phyloP scores from a whole-genome alignment of 2,797 vertebrate species.

The Chelon auratus region DNA sequence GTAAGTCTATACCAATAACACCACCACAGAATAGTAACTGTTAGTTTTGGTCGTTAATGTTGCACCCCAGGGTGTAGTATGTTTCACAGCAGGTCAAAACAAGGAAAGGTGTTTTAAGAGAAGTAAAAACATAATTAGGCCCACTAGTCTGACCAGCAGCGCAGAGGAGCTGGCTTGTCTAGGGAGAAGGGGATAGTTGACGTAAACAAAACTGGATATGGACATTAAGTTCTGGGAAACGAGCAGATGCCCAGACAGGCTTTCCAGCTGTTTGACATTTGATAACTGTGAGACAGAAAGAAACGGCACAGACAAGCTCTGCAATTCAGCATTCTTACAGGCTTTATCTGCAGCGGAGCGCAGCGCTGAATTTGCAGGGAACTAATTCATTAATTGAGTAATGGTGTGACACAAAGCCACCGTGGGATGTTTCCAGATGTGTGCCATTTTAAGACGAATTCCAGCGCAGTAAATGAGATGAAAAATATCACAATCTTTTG shows the following conservation, averaged over 20 bases:
- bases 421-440: conserved; percentile 45
- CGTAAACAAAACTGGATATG: conserved; percentile 67
- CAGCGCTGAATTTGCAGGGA: conserved; percentile 9
- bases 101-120: conserved; percentile 36
- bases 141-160: conserved; percentile 39
- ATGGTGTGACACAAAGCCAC: conserved; percentile 27
- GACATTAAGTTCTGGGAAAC: conserved; percentile 66
- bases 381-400: conserved; percentile 1
- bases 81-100: neutral
- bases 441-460: too few species aligned
- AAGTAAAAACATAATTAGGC: conserved; percentile 44
- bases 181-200: conserved; percentile 57
- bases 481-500: neutral
- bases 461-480: neutral
- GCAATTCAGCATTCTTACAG: conserved; percentile 25
- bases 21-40: neutral
- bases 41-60: neutral
- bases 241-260: conserved; percentile 64
- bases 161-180: conserved; percentile 26
- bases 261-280: conserved; percentile 79
- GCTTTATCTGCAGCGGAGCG: conserved; percentile 28
- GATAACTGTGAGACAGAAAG: conserved; percentile 74
- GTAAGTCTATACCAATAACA: neutral
- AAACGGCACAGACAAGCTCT: conserved; percentile 9
- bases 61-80: conserved; percentile 15